phyloP scores from a whole-genome alignment of 2,113 vertebrate species.

The Ictidomys tridecemlineatus region DNA sequence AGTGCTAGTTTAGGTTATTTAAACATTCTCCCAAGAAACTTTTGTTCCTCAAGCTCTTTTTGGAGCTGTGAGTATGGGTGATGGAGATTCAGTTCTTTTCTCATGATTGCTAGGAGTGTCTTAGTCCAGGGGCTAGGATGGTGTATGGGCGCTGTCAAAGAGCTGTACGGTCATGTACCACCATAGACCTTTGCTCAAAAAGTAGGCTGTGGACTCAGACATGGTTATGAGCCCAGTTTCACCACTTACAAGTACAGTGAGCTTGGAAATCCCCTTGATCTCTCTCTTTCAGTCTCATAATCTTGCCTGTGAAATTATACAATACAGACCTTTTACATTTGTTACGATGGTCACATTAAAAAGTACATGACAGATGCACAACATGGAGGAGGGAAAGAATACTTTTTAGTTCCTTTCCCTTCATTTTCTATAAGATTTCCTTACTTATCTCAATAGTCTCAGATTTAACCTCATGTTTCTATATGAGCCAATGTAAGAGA shows the following conservation, averaged over 20 bases:
- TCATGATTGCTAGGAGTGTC: not conserved
- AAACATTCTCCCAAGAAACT: not conserved
- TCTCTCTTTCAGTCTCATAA: not conserved
- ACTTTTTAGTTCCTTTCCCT: not conserved
- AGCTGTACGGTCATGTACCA: not conserved
- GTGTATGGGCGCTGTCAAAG: not conserved
- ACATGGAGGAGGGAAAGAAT: not conserved
- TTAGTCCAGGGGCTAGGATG: not conserved
- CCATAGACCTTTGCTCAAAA: not conserved
- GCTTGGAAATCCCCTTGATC: not conserved
- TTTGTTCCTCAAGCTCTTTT: not conserved
- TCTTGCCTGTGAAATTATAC: not conserved
- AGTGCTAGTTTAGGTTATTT: not conserved
- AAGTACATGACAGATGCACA: not conserved
- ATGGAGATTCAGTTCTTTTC: not conserved
- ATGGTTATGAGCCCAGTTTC: not conserved
- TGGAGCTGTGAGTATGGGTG: not conserved
- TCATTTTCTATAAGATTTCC: not conserved
- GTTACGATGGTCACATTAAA: not conserved
- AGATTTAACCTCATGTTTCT: not conserved
- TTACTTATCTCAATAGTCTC: not conserved
- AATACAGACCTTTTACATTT: not conserved
- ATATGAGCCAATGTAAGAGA: not conserved
- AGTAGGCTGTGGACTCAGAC: not conserved
- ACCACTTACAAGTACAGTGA: not conserved